phyloP scores from a whole-genome alignment of 1,140 invertebrate genomes.

The Palaemon carinicauda region DNA sequence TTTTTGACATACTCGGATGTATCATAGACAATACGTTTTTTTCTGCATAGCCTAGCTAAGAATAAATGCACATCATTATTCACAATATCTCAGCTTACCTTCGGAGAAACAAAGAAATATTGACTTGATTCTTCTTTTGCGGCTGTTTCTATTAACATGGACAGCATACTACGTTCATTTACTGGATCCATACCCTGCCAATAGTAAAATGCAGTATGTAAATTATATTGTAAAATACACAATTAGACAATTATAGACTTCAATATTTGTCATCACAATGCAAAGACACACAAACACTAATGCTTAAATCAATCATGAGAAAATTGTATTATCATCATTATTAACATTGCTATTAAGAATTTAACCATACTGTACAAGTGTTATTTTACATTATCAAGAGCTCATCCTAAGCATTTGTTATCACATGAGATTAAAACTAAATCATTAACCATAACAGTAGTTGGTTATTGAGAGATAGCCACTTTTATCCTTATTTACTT shows the following conservation, averaged over 20 bases:
- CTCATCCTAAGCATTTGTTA: too few relatives aligned
- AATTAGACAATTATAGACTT: too few relatives aligned
- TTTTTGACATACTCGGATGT: too few relatives aligned
- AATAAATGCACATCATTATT: not conserved
- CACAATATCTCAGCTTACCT: conserved; percentile 71
- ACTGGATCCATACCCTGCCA: conserved; percentile 86
- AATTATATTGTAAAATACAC: not conserved
- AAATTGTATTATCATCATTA: not conserved
- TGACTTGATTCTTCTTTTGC: conserved; percentile 76
- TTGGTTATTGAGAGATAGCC: too few relatives aligned
- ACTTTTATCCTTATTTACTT: too few relatives aligned
- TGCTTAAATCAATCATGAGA: not conserved
- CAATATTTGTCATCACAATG: not conserved
- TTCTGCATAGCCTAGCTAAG: not conserved
- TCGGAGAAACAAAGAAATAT: conserved; percentile 93
- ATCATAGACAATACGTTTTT: too few relatives aligned
- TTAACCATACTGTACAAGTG: not conserved
- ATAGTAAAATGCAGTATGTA: not conserved
- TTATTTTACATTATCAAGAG: too few relatives aligned
- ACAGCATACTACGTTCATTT: conserved; percentile 89
- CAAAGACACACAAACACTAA: not conserved
- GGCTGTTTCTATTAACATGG: conserved; percentile 83
- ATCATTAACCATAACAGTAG: too few relatives aligned
- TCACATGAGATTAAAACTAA: too few relatives aligned
- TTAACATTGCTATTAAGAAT: not conserved